Base-by-base conservation (phyloP, 64 coral and sea anemone genomes). In the Orbicella faveolata region DNA sequence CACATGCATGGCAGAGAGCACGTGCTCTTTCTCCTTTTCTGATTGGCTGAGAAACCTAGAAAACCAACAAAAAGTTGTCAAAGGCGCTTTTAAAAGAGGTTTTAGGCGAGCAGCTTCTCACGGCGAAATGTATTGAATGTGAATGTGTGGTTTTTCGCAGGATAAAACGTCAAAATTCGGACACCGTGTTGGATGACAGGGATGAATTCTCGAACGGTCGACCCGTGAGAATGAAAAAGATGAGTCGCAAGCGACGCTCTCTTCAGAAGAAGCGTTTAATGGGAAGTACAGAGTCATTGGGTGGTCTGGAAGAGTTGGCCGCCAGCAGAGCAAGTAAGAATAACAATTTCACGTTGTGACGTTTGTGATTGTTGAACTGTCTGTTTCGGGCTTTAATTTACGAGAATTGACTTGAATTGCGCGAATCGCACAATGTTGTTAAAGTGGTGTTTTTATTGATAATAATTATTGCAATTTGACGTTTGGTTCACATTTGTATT, bases 221-320 rank as follows among this genome's bases (percentile, higher is more conserved):
- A 34, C 89, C 92, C 7, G 37, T 86, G 25, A 89, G 44, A 57
- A 72, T 96, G 44, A 88, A 89, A 6, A 93, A 93, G 63, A 54
- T 92, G 48, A 80, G 91, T 68, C 83, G 82, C 26, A 90, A 80
- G 62, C 73, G 88, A 36, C 65, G 63, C 23, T 88, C 91, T 26
- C 77, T 88, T 63, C 90, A 91, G 75, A 69, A 91, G 66, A 68
- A 81, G 17, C 76, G 91, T 77, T 75, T 96, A 33, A 96, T 96
- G 95, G 92, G 92, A 23, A 94, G 92, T 48, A 96, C 88, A 74
- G 95, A 96, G 61, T 96, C 95, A 16, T 68, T 96, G 33, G 78
- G 88, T 57, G 88, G 75, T 34, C 52, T 91, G 63, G 95, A 96
- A 17, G 92, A 94, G 15, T 54, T 94, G 61, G 90, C 82, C 0